Conservation (phyloP, 2,888 invertebrate genomes). For the Lasioglossum pauxillum region DNA sequence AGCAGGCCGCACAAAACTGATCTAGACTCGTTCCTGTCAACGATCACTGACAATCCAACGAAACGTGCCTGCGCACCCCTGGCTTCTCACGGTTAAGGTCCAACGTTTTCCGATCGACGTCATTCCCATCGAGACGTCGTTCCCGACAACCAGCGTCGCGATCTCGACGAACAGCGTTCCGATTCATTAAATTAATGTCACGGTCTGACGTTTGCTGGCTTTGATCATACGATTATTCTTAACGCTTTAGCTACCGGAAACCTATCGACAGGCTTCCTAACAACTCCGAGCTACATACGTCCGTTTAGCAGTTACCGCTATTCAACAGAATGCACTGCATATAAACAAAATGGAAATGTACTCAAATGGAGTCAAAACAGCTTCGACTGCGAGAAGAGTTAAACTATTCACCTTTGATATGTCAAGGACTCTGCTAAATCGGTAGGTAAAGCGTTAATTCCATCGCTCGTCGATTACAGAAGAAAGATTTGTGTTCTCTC, state of each 20-base stretch:
- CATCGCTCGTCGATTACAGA: neutral
- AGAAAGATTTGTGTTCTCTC: neutral
- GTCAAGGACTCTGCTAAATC: neutral
- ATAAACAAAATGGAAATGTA: no score
- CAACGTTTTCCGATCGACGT: neutral
- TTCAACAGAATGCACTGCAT: neutral
- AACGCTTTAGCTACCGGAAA: neutral
- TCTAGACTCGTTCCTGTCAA: neutral
- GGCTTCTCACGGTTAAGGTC: conserved; percentile 3
- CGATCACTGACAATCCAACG: neutral
- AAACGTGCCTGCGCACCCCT: neutral
- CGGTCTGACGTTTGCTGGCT: neutral
- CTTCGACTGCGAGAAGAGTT: no score
- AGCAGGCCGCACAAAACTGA: neutral
- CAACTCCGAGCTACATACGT: neutral
- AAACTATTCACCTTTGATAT: neutral
- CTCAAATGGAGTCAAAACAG: no score
- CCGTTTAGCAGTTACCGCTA: neutral
- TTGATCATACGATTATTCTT: neutral
- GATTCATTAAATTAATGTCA: neutral
- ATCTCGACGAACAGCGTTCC: neutral
- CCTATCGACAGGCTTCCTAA: no score
- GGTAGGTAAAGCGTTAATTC: neutral
- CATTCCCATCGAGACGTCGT: neutral
- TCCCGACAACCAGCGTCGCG: neutral